Evolutionary conservation across 2,113 vertebrate species (phyloP), one percentile per base, ranked within the genome.

Genomic region (Leptosomus discolor): DNA sequence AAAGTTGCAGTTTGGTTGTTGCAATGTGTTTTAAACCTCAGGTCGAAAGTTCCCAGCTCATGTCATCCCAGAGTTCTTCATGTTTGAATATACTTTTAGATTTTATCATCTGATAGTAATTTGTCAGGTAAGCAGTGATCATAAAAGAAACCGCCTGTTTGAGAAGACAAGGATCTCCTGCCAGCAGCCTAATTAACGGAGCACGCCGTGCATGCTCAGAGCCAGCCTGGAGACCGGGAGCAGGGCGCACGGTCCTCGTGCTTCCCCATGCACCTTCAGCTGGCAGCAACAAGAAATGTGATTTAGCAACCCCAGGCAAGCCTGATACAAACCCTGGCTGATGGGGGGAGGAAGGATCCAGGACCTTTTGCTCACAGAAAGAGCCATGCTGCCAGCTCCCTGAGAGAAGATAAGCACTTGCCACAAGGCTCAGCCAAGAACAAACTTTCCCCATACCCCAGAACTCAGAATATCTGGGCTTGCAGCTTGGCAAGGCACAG

Each of bases 361-460:
- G 34, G 43, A 15, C 29, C 19, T 54, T 70, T 20, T 34, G 41
- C 74, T 29, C 1, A 0, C 48, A 54, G 45, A 64, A 26, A 26
- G 22, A 30, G 5, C 26, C 50, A 20, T 18, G 57, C 51, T 88
- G 50, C 15, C 51, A 13, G 65, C 51, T 57, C 51, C 9, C 67
- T 32, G 56, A 22, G 41, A 7, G 11, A 4, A 16, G 23, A 8
- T 2, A 46, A 77, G 53, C 68, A 2, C 63, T 7, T 36, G 29
- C 65, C 56, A 51, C 51, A 34, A 30, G 39, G 14, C 17, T 30
- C 71, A 48, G 15, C 21, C 81, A 60, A 58, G 19, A 84, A 32
- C 29, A 17, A 45, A 21, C 6, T 9, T 3, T 8, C 32, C 46
- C 57, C 4, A 2, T 0, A 12, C 2, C n/a, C 24, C 84, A 64